phyloP scores from a whole-genome alignment of 2,888 invertebrate species.

The Diogma glabrata region DNA sequence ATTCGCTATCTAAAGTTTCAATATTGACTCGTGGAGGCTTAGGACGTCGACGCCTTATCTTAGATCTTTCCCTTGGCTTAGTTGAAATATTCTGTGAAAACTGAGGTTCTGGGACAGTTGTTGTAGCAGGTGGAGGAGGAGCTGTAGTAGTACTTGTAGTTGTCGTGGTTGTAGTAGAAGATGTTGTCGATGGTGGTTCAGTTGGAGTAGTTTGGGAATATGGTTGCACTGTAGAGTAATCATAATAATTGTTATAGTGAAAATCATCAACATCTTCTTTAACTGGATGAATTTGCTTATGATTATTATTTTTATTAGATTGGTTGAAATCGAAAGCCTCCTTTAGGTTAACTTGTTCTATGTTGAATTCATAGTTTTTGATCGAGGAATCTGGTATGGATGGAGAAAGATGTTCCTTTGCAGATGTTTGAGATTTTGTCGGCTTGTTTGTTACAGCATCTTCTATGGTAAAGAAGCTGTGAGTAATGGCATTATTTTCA shows the following conservation, averaged over 20 bases:
- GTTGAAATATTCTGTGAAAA: no score
- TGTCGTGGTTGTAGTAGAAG: slow-evolving; percentile 4
- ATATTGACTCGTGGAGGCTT: no score
- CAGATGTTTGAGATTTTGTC: not conserved
- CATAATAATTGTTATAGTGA: not conserved
- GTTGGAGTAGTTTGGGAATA: no score
- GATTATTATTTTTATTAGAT: not conserved
- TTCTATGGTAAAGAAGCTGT: slow-evolving; percentile 21
- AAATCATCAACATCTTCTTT: slow-evolving; percentile 2
- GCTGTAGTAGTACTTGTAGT: not conserved
- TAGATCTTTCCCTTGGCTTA: no score
- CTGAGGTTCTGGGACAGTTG: no score
- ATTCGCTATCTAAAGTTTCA: no score
- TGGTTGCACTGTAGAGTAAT: no score
- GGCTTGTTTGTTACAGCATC: slow-evolving; percentile 19
- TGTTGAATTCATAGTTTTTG: not conserved
- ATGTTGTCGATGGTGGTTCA: slow-evolving; percentile 8
- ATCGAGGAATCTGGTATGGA: not conserved
- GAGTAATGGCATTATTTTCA: slow-evolving; percentile 11
- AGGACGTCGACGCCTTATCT: not conserved
- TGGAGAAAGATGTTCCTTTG: no score
- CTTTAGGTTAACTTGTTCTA: not conserved
- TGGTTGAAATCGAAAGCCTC: not conserved
- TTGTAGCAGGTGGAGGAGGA: not conserved
- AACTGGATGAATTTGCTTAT: not conserved